Percentiles rank a stretch among this genome's conserved stretches.
Conservation (phyloP, 2,888 invertebrate genomes). For the Entomobrya multifasciata region DNA sequence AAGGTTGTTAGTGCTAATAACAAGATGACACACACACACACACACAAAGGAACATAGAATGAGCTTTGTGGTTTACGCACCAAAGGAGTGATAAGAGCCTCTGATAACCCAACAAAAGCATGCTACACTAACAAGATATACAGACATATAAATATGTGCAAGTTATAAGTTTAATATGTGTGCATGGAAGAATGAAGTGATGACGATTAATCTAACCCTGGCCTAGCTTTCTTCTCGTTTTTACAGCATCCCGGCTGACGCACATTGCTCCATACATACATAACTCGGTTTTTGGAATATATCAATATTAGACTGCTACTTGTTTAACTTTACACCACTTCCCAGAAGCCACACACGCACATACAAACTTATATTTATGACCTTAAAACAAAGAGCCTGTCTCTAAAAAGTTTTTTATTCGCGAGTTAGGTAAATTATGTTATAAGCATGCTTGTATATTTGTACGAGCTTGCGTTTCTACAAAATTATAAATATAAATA, state of each 20-base stretch:
- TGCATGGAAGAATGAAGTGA: constrained; percentile 26
- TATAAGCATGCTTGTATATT: neutral
- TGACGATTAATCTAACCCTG: constrained; percentile 64
- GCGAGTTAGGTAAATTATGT: neutral
- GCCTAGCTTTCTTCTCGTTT: constrained; percentile 55
- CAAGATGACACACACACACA: neutral
- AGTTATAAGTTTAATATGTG: neutral
- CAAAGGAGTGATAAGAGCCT: constrained; percentile 1
- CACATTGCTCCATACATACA: constrained; percentile 34
- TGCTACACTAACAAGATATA: neutral
- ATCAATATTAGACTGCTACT: neutral
- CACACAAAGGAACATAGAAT: neutral
- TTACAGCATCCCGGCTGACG: constrained; percentile 55
- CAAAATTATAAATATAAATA: too few relatives aligned
- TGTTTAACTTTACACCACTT: constrained; percentile 14
- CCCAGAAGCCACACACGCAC: neutral
- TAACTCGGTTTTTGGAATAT: constrained; percentile 8
- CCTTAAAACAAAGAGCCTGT: constrained; percentile 46
- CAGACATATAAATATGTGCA: too few relatives aligned
- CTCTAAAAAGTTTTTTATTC: constrained; percentile 19
- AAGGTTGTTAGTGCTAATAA: constrained; percentile 20
- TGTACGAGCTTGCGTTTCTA: too few relatives aligned
- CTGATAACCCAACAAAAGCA: neutral
- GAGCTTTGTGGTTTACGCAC: constrained; percentile 28
- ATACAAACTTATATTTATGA: constrained; percentile 18